phyloP scores from a whole-genome alignment of 2,797 vertebrate genomes.

The Glossophaga mutica region DNA sequence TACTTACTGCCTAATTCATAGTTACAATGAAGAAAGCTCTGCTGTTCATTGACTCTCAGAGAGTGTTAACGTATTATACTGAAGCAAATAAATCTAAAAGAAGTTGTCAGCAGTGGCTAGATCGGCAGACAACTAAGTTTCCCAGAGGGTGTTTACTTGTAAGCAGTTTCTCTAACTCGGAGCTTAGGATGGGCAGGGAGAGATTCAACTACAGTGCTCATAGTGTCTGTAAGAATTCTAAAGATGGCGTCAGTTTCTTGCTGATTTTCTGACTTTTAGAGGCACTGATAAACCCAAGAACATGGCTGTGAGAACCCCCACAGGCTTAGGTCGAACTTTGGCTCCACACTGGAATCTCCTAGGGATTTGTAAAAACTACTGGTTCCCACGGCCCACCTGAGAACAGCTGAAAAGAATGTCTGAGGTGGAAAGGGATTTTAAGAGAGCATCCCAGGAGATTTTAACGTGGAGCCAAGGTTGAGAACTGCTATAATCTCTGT shows the following conservation, averaged over 20 bases:
- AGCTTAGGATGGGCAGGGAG: neutral
- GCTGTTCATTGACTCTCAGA: neutral
- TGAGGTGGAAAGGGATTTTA: neutral
- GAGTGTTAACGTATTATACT: neutral
- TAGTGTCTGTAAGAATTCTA: neutral
- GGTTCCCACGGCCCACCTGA: neutral
- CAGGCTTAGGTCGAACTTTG: neutral
- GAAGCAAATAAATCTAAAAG: neutral
- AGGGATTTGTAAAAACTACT: neutral
- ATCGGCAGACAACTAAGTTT: neutral
- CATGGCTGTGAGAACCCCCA: neutral
- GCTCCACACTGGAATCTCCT: neutral
- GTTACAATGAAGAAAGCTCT: neutral
- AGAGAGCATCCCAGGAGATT: neutral
- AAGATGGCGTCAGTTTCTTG: neutral
- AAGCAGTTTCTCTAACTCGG: neutral
- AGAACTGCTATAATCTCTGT: neutral
- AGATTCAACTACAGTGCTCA: neutral
- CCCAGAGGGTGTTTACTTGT: neutral
- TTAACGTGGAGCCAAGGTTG: neutral
- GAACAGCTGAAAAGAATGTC: neutral
- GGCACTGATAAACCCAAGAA: neutral
- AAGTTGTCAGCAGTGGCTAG: neutral
- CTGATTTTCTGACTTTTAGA: neutral
- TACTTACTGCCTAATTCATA: neutral